A percentile compares a stretch with the other conserved stretches of the same genome.
Evolutionary conservation across 2,113 vertebrate genomes (phyloP).

Genomic region (Phylloscopus whistleri): DNA sequence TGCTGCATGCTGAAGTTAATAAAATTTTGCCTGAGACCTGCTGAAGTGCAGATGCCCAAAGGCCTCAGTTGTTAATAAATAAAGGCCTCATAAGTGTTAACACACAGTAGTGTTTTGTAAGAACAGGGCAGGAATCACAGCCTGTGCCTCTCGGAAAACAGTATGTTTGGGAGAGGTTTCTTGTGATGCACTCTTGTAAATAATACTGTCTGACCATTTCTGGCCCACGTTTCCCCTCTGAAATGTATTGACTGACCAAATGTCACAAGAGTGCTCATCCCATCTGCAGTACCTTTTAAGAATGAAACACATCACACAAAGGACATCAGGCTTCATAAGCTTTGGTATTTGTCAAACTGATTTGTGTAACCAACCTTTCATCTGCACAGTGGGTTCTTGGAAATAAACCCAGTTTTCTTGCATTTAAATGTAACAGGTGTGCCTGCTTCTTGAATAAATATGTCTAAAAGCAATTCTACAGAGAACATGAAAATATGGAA

Average conservation of each 20-base stretch:
- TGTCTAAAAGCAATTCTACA: neutral
- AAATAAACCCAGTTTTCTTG: neutral
- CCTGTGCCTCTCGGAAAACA: neutral
- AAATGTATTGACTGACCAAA: neutral
- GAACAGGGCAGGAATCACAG: neutral
- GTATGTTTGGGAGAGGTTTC: neutral
- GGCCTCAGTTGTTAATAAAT: neutral
- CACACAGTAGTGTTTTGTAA: neutral
- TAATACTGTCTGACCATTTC: neutral
- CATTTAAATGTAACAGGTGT: neutral
- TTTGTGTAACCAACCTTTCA: neutral
- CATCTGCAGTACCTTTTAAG: neutral
- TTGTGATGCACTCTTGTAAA: neutral
- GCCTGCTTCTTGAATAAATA: neutral
- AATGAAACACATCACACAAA: neutral
- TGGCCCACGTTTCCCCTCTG: neutral
- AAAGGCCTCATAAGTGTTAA: neutral
- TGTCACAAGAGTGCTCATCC: neutral
- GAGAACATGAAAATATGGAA: neutral
- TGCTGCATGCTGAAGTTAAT: neutral
- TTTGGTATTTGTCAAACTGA: neutral
- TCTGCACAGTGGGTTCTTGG: neutral
- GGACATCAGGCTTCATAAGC: neutral
- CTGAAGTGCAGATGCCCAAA: neutral
- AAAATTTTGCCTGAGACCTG: neutral